Conservation (phyloP, 2,888 invertebrate genomes). For the Chloroclysta siterata region DNA sequence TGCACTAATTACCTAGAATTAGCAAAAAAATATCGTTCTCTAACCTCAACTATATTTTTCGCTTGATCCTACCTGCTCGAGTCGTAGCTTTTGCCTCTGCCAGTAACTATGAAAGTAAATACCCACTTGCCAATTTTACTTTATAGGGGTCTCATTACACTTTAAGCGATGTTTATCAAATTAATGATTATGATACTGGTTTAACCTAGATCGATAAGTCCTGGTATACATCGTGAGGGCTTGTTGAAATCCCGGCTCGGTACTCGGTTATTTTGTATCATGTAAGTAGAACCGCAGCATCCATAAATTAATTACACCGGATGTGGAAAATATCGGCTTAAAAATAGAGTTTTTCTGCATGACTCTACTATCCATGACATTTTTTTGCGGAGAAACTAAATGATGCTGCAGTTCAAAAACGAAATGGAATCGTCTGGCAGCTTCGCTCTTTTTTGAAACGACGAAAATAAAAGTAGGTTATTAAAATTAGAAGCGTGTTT, state of each 20-base stretch:
- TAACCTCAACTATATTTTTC: conserved; percentile 23
- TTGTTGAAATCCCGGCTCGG: conserved; percentile 20
- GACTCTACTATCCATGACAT: neutral
- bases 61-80: conserved; percentile 18
- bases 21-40: conserved; percentile 15
- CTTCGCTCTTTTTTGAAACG: neutral
- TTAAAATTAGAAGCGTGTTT: no score
- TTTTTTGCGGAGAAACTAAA: neutral
- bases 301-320: conserved; percentile 8
- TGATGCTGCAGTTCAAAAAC: neutral
- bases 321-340: conserved; percentile 8
- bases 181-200: conserved; percentile 38
- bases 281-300: conserved; percentile 1
- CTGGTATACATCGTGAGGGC: conserved; percentile 19
- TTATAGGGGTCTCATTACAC: conserved; percentile 38
- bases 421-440: neutral
- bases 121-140: conserved; percentile 41
- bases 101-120: conserved; percentile 35
- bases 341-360: conserved; percentile 1
- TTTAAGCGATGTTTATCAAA: conserved; percentile 37
- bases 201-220: conserved; percentile 15
- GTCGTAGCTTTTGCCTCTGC: conserved; percentile 26
- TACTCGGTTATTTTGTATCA: conserved; percentile 5
- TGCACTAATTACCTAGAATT: neutral
- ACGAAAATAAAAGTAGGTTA: no score